Evolutionary conservation across 23 tunicate genomes (phyloP), one percentile per base, ranked within the genome.

Genomic region (Trididemnum miniatum): DNA sequence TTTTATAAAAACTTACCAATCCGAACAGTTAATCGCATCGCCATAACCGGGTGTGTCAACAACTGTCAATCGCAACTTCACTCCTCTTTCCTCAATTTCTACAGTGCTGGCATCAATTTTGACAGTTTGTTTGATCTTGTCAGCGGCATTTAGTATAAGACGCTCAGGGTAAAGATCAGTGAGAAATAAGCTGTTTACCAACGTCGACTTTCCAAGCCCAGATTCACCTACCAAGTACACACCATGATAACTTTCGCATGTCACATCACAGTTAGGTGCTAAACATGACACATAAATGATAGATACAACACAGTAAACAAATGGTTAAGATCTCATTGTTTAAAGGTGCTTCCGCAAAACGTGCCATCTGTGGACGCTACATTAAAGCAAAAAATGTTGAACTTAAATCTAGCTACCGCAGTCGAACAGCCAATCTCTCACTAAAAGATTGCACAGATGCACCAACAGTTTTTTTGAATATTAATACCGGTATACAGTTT

Each of bases 1-100:
- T 7, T 7, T 9, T 44, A 44, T 7, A 44, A 7, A 44, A 44
- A 24, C 90, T 79, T 76, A 96, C 93, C 99, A 96, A 65, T 91
- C 96, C 12, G 88, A 77, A 84, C 92, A 88, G 60, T 96, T 85
- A 2, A 96, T 85, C 0, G 99, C 99, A 84, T 96, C 99, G 1
- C 99, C 99, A 76, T 91, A 96, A n/a, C 99, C 99, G 12, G 99
- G 99, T n/a, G 99, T 91, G 63, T 96, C 99, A 35, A 96, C 99
- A 2, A 96, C 99, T 35, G 99, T 96, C 35, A 96, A 71, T 1
- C 99, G 85, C 54, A 96, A 86, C 54, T 93, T 93, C 64, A 96
- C 99, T 22, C 99, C 99, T 33, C 99, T 71, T 35, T 96, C 99
- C 66, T 96, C 99, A 63, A 96, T 96, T 77, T 96, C 99, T 33